Percentiles rank a stretch among this genome's conserved stretches.
These are phyloP conservation scores for Monoplex corrugatus DNA, from an alignment of 2,888 invertebrate species.

Conservation along the genomic window DNA sequence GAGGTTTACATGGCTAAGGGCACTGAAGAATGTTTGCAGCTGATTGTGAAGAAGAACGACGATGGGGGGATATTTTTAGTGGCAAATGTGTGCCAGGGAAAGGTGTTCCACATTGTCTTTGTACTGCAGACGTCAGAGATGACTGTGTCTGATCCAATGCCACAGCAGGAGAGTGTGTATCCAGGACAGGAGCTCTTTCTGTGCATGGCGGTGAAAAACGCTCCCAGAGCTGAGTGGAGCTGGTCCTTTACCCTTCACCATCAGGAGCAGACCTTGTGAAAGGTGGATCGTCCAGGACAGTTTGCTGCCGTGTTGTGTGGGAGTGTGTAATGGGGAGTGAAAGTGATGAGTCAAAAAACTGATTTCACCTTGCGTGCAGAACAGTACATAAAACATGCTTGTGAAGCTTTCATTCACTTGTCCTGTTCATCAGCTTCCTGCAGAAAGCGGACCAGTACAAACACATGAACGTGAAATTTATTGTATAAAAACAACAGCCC, in stretches of 20 bases:
- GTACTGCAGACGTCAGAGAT: constrained; percentile 23
- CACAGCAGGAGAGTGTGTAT: constrained; percentile 28
- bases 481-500: too few species aligned
- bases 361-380: too few species aligned
- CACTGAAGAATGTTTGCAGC: constrained; percentile 55
- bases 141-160: constrained; percentile 38
- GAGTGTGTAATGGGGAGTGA: background rate
- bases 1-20: constrained; percentile 33
- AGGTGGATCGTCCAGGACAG: background rate
- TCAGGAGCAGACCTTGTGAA: background rate
- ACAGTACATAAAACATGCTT: too few species aligned
- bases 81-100: constrained; percentile 57
- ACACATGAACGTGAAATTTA: too few species aligned
- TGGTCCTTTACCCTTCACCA: constrained; percentile 42
- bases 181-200: constrained; percentile 46
- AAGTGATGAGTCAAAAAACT: too few species aligned
- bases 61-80: constrained; percentile 60
- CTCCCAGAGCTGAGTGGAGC: constrained; percentile 38
- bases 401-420: too few species aligned
- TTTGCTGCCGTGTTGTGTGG: too few species aligned
- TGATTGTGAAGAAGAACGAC: constrained; percentile 56
- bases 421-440: too few species aligned
- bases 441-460: too few species aligned
- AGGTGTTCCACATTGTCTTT: constrained; percentile 31
- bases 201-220: constrained; percentile 39